Evolutionary conservation across 2,113 vertebrate species (phyloP).

Genomic region (Lonchura striata): DNA sequence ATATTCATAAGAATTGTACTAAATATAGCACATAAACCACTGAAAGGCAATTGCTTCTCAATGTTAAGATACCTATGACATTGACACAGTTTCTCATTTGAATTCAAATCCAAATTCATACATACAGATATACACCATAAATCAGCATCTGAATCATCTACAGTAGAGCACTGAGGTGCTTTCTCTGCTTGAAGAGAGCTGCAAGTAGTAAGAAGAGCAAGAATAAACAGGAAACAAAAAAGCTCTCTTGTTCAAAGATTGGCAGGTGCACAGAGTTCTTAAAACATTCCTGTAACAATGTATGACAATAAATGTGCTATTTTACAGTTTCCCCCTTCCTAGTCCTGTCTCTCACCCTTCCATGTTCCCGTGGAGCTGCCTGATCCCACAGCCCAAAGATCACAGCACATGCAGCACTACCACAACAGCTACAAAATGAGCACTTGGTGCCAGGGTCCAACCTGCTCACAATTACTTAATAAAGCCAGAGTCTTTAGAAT

Average conservation of each 20-base stretch:
- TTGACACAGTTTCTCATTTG: background rate
- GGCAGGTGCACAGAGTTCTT: background rate
- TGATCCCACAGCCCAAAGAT: background rate
- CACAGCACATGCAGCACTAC: background rate
- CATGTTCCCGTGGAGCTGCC: accelerated
- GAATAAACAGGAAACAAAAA: constrained; percentile 8
- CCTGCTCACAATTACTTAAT: background rate
- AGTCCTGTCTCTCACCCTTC: background rate
- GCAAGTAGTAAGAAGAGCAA: background rate
- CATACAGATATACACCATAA: background rate
- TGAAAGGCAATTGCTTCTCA: background rate
- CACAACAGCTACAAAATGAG: background rate
- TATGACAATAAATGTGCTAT: background rate
- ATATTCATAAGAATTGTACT: background rate
- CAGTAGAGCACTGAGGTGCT: background rate
- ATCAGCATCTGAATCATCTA: background rate
- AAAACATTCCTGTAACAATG: background rate
- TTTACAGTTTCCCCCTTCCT: background rate
- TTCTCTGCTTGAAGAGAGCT: background rate
- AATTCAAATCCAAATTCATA: background rate
- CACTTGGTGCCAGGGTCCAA: background rate
- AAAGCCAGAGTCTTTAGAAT: constrained; percentile 4
- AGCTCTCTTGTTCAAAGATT: background rate
- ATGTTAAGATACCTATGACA: background rate
- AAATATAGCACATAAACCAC: background rate